phyloP scores from a whole-genome alignment of 2,888 invertebrate genomes.

The Melanostoma scalare region DNA sequence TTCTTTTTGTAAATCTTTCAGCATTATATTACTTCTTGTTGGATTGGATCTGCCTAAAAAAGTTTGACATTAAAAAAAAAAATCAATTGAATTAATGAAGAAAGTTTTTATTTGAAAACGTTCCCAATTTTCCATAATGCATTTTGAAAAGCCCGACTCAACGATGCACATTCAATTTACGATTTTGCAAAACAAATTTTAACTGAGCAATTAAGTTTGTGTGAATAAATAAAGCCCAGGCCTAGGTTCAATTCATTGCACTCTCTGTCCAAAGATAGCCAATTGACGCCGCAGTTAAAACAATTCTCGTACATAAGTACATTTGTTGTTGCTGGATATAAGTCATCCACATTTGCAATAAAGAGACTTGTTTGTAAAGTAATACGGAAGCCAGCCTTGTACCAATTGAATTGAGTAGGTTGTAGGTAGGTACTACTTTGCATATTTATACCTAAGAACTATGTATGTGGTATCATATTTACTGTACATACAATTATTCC shows the following conservation, averaged over 20 bases:
- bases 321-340: background rate
- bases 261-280: background rate
- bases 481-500: background rate
- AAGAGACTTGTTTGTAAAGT: background rate
- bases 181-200: too few species aligned
- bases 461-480: background rate
- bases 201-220: conserved; percentile 13
- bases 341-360: background rate
- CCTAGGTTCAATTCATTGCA: conserved; percentile 14
- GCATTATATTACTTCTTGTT: too few species aligned
- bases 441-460: background rate
- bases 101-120: too few species aligned
- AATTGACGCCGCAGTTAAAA: conserved; percentile 30
- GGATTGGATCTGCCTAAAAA: too few species aligned
- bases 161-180: too few species aligned
- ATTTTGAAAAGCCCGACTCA: too few species aligned
- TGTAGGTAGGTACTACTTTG: background rate
- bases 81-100: too few species aligned
- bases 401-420: too few species aligned
- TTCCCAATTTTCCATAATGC: too few species aligned
- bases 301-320: conserved; percentile 5
- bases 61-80: too few species aligned
- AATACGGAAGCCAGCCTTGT: conserved; percentile 6
- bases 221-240: background rate
- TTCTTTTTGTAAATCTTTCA: too few species aligned